phyloP scores from a whole-genome alignment of 2,888 invertebrate genomes.

The Perizoma affinitatum region DNA sequence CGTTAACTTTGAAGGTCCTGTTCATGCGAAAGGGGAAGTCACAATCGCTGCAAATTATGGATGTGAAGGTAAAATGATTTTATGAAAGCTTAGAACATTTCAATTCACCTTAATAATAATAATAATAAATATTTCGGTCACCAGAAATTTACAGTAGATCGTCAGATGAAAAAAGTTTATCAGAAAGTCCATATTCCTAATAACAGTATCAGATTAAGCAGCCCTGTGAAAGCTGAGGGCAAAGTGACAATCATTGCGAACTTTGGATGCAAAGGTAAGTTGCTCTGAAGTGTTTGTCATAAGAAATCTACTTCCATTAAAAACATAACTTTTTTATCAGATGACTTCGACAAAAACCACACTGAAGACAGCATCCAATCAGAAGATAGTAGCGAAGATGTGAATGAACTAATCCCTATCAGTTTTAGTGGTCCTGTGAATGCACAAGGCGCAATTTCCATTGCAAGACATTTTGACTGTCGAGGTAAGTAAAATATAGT shows the following conservation, averaged over 20 bases:
- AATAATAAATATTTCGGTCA: neutral
- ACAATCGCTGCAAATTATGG: neutral
- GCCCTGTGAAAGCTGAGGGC: slow-evolving; percentile 8
- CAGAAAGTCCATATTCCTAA: neutral
- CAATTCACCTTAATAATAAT: too few relatives aligned
- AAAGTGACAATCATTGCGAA: slow-evolving; percentile 10
- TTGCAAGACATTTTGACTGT: neutral
- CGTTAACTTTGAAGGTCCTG: neutral
- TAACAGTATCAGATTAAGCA: slow-evolving; percentile 8
- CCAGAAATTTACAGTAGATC: slow-evolving; percentile 1
- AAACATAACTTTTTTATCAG: neutral
- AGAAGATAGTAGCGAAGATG: neutral
- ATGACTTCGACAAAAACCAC: neutral
- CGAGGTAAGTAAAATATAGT: too few relatives aligned
- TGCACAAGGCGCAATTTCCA: neutral
- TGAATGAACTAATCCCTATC: neutral
- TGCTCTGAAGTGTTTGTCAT: too few relatives aligned
- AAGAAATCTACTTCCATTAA: neutral
- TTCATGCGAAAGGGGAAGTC: neutral
- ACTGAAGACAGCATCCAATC: neutral
- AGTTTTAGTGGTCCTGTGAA: neutral
- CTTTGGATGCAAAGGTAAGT: slow-evolving; percentile 11
- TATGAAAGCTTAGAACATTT: too few relatives aligned
- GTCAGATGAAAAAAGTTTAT: slow-evolving; percentile 1
- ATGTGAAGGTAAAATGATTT: neutral